A percentile compares a stretch with the other conserved stretches of the same genome.
phyloP scores from a whole-genome alignment of 92 coral and sea anemone species.

The Micromussa lordhowensis region DNA sequence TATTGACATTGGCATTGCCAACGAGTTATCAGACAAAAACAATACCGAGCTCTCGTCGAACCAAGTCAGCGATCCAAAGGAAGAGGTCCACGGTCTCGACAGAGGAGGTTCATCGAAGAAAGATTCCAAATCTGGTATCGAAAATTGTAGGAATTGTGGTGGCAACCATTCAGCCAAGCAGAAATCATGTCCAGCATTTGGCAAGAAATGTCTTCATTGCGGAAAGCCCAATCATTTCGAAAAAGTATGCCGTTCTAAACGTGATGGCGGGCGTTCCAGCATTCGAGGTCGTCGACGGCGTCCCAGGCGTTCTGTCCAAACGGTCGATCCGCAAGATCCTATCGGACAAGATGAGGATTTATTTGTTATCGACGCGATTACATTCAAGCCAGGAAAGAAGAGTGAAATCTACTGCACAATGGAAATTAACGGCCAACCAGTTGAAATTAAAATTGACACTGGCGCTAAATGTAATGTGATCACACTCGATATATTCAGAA shows the following conservation, averaged over 20 bases:
- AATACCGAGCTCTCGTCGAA: no score
- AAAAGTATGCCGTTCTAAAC: slow-evolving; percentile 43
- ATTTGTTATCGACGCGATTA: slow-evolving; percentile 36
- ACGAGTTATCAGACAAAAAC: no score
- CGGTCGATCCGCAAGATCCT: not conserved
- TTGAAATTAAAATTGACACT: slow-evolving; percentile 41
- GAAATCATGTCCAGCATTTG: slow-evolving; percentile 48
- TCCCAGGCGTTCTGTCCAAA: not conserved
- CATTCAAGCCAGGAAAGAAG: not conserved
- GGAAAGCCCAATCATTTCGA: slow-evolving; percentile 43
- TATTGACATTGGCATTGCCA: no score
- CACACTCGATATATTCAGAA: slow-evolving; percentile 42
- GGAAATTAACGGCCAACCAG: slow-evolving; percentile 32
- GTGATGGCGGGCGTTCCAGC: not conserved
- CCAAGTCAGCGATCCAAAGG: no score
- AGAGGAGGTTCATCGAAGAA: slow-evolving; percentile 3
- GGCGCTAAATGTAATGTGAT: slow-evolving; percentile 49
- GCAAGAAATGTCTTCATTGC: slow-evolving; percentile 44
- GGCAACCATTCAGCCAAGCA: slow-evolving; percentile 30
- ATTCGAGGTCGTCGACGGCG: no score
- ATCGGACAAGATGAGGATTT: slow-evolving; percentile 18
- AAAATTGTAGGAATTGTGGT: slow-evolving; percentile 38
- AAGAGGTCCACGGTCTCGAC: no score
- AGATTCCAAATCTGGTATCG: slow-evolving; percentile 18
- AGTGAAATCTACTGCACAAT: slow-evolving; percentile 36